Evolutionary conservation across 1,140 invertebrate genomes (phyloP).

Genomic region (Drosophila arizonae): DNA sequence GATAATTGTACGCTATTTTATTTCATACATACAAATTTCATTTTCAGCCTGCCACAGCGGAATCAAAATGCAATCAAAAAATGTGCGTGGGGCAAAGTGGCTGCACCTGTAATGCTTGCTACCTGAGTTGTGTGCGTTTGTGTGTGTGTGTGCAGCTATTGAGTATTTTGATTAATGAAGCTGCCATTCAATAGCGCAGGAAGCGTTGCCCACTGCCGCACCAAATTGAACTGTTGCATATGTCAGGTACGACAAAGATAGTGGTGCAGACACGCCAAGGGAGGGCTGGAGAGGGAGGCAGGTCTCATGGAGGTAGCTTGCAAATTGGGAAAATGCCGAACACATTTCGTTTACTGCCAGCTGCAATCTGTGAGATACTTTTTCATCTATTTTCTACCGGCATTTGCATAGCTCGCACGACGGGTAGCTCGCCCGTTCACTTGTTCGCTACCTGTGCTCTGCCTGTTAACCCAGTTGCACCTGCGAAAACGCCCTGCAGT

Average conservation of each 20-base stretch:
- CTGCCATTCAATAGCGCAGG: slow-evolving; percentile 68
- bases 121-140: slow-evolving; percentile 10
- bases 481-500: slow-evolving; percentile 67
- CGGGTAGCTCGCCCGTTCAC: slow-evolving; percentile 4
- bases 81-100: not conserved
- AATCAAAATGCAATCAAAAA: slow-evolving; percentile 2
- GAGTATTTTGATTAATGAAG: slow-evolving; percentile 73
- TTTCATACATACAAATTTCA: slow-evolving; percentile 37
- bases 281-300: not conserved
- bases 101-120: slow-evolving; percentile 1
- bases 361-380: slow-evolving; percentile 45
- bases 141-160: slow-evolving; percentile 33
- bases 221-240: slow-evolving; percentile 75
- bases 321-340: slow-evolving; percentile 62
- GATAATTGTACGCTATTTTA: slow-evolving; percentile 73
- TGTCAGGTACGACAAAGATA: slow-evolving; percentile 35
- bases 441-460: no score
- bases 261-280: not conserved
- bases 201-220: slow-evolving; percentile 47
- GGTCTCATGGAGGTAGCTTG: slow-evolving; percentile 2
- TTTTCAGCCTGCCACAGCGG: not conserved
- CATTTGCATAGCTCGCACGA: slow-evolving; percentile 63
- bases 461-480: slow-evolving; percentile 73
- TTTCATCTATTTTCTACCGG: slow-evolving; percentile 62
- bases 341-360: slow-evolving; percentile 59